Evolutionary conservation across 2,888 invertebrate species (phyloP).

Genomic region (Drosophila longiperda): DNA sequence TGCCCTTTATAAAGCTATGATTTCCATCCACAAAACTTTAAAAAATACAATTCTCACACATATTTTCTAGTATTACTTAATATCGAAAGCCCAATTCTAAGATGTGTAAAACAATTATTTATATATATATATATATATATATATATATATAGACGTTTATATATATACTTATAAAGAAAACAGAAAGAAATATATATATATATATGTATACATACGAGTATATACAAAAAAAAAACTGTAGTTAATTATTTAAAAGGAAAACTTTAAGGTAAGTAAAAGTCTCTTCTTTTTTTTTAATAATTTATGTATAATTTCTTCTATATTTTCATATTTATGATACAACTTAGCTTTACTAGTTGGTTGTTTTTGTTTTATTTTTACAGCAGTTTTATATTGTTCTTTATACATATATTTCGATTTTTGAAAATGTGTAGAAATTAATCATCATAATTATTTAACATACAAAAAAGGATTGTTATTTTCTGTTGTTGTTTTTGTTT

Average conservation of each 20-base stretch:
- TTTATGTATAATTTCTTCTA: slow-evolving; percentile 81
- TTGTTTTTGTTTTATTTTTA: slow-evolving; percentile 47
- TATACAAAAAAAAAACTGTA: slow-evolving; percentile 12
- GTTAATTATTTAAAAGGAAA: background rate
- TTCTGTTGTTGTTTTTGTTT: slow-evolving; percentile 3
- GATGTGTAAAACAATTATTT: slow-evolving; percentile 61
- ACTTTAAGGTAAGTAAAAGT: slow-evolving; percentile 28
- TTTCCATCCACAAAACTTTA: slow-evolving; percentile 32
- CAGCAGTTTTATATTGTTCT: slow-evolving; percentile 41
- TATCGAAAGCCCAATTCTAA: slow-evolving; percentile 56
- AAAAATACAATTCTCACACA: slow-evolving; percentile 36
- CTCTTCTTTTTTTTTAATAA: slow-evolving; percentile 49
- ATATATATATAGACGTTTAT: slow-evolving; percentile 46
- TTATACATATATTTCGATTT: slow-evolving; percentile 45
- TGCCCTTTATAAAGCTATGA: slow-evolving; percentile 16
- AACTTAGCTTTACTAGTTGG: slow-evolving; percentile 70
- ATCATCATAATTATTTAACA: slow-evolving; percentile 57
- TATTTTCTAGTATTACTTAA: slow-evolving; percentile 61
- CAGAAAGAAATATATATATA: slow-evolving; percentile 27
- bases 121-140: slow-evolving; percentile 17
- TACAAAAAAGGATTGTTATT: slow-evolving; percentile 47
- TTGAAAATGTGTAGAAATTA: slow-evolving; percentile 41
- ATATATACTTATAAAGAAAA: slow-evolving; percentile 53
- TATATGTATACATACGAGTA: slow-evolving; percentile 39
- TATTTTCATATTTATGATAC: slow-evolving; percentile 81